Conservation (phyloP, 1,140 invertebrate species). For the Samia ricini region DNA sequence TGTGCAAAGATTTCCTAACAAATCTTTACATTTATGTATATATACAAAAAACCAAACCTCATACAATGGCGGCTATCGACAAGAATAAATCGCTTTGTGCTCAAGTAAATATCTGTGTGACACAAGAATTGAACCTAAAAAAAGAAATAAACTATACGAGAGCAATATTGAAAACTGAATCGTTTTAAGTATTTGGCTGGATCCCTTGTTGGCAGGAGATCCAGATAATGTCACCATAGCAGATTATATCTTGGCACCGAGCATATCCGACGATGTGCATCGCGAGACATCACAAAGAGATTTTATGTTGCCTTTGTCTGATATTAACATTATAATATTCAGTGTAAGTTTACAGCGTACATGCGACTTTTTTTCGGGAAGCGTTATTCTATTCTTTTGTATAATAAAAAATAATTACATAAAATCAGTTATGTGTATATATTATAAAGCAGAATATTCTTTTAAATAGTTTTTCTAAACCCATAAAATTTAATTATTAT, state of each 20-base stretch:
- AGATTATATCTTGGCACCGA: slow-evolving; percentile 70
- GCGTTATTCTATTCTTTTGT: background rate
- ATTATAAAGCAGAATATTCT: too few species aligned
- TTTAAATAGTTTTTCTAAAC: too few species aligned
- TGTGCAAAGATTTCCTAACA: too few species aligned
- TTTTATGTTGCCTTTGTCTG: slow-evolving; percentile 37
- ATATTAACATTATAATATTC: slow-evolving; percentile 22
- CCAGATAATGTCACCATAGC: slow-evolving; percentile 70
- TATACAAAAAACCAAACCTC: background rate
- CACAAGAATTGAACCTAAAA: background rate
- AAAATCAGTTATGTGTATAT: too few species aligned
- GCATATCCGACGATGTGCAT: slow-evolving; percentile 29
- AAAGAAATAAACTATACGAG: background rate
- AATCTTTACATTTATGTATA: background rate
- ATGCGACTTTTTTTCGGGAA: background rate
- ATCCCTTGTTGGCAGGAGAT: slow-evolving; percentile 56
- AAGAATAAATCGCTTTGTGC: background rate
- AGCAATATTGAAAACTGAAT: slow-evolving; percentile 36
- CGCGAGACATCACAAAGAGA: slow-evolving; percentile 46
- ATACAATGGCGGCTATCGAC: background rate
- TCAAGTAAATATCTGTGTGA: background rate
- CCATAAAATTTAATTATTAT: too few species aligned
- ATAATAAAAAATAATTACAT: background rate
- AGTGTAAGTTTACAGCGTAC: slow-evolving; percentile 1
- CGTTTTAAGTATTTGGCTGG: slow-evolving; percentile 54